Evolutionary conservation across 2,888 invertebrate species (phyloP).

Genomic region (Coleophora flavipennella): DNA sequence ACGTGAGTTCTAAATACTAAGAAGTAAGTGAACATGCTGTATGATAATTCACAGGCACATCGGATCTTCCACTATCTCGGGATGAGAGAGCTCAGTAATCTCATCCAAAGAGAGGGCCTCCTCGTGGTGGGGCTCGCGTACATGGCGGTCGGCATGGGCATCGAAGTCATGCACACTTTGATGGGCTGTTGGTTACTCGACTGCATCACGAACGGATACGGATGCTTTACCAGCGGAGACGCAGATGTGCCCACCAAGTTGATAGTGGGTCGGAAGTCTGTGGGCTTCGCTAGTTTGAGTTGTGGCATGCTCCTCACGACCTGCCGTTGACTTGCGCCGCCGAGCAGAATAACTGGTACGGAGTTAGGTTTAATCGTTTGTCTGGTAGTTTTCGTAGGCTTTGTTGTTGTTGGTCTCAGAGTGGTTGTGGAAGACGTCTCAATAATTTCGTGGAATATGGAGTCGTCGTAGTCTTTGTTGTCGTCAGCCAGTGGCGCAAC

Average conservation of each 20-base stretch:
- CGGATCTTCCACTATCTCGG: slow-evolving; percentile 28
- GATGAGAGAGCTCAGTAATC: slow-evolving; percentile 45
- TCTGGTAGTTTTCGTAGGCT: slow-evolving; percentile 5
- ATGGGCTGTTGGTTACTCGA: slow-evolving; percentile 34
- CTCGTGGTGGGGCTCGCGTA: slow-evolving; percentile 33
- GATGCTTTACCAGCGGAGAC: slow-evolving; percentile 46
- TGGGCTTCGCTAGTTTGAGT: slow-evolving; percentile 28
- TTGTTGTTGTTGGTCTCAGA: slow-evolving; percentile 18
- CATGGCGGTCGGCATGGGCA: slow-evolving; percentile 27
- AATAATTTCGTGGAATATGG: slow-evolving; percentile 53
- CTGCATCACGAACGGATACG: slow-evolving; percentile 54
- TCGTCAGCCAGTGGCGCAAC: slow-evolving; percentile 45
- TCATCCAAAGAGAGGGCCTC: slow-evolving; percentile 43
- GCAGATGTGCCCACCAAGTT: slow-evolving; percentile 51
- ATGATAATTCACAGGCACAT: background rate
- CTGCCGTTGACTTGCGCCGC: slow-evolving; percentile 46
- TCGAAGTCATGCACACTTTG: slow-evolving; percentile 45
- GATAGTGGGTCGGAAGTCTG: slow-evolving; percentile 24
- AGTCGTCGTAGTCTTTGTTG: slow-evolving; percentile 52
- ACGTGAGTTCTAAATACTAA: background rate
- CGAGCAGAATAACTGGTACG: slow-evolving; percentile 46
- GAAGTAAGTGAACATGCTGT: background rate
- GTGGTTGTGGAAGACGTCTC: slow-evolving; percentile 43
- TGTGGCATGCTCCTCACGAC: slow-evolving; percentile 35
- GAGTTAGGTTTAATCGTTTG: slow-evolving; percentile 20